These are phyloP conservation scores for Enteromius mattozi DNA, from an alignment of 2,797 vertebrate species.

Conservation along the genomic window DNA sequence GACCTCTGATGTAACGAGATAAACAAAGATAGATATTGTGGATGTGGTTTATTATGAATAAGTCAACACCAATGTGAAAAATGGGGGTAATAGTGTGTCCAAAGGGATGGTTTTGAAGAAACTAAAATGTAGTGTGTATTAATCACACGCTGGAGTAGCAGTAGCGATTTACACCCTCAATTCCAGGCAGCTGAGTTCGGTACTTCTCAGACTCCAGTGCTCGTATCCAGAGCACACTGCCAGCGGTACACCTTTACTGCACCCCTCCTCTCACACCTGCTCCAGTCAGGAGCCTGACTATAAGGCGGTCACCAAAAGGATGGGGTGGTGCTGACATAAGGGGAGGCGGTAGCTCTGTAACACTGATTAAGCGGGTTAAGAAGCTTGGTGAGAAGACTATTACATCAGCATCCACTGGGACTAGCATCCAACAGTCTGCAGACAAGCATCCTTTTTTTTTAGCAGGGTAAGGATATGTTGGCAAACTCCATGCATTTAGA, in stretches of 20 bases:
- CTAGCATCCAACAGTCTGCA: slow-evolving; percentile 14
- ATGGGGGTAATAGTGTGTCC: not conserved
- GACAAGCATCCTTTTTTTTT: slow-evolving; percentile 2
- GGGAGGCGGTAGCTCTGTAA: slow-evolving; percentile 9
- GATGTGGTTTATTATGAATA: slow-evolving; percentile 3
- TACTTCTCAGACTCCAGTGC: not conserved
- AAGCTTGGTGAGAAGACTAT: slow-evolving; percentile 25
- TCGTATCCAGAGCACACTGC: not conserved
- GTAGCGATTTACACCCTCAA: not conserved
- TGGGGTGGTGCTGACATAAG: slow-evolving; percentile 5
- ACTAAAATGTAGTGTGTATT: not conserved
- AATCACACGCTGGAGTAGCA: not conserved
- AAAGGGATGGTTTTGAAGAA: not conserved
- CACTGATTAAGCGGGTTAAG: slow-evolving; percentile 10
- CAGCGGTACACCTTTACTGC: not conserved
- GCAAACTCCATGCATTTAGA: not conserved
- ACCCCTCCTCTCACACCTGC: slow-evolving; percentile 30
- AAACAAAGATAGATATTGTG: not conserved
- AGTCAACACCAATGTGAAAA: not conserved
- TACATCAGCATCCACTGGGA: slow-evolving; percentile 15
- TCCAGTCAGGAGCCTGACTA: not conserved
- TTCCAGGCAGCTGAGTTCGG: not conserved
- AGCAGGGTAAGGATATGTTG: not conserved
- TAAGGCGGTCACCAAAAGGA: slow-evolving; percentile 13
- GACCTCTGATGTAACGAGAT: not conserved